Base-by-base conservation (phyloP, 2,888 invertebrate genomes). In the Nemurella pictetii region DNA sequence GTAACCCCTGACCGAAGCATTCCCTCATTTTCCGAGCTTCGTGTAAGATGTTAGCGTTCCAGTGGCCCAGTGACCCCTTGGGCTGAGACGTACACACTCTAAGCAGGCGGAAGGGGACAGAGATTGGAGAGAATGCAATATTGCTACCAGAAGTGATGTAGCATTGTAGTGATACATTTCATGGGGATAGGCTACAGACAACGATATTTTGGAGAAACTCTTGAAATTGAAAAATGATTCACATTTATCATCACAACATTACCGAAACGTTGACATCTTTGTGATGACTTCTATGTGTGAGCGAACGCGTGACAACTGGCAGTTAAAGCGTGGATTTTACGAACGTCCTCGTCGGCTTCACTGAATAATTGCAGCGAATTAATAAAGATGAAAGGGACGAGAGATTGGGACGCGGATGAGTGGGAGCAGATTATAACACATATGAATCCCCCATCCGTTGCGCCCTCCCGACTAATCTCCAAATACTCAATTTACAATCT, bases 381-480 rank as follows among this genome's bases (percentile, higher is more conserved):
- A 29, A 29, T 29, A 74, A 74, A 81, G 35, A 81, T 81, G 81
- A 36, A 28, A 81, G 27, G 72, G 82, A 36, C 26, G 35, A 1
- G 28, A 55, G 72, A 1, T 82, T 72, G 72, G 55, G 72, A 82
- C 55, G 82, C 28, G 25, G 80, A 15, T 30, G 32, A 80, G n/a
- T 80, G 32, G 29, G 15, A 82, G 55, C n/a, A n/a, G 72, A 55
- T 55, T 82, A 72, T 82, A 55, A 83, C 84, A 85, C 85, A 85
- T 85, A 84, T 85, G 83, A 85, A 81, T 84, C 83, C 80, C 80
- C 84, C 78, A 73, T 74, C 29, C 25, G 55, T 82, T 55, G 55
- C 80, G 32, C 74, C 74, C 55, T 55, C 77, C 35, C 82, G 3
- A 55, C 55, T 55, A 78, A 83, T 82, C 82, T 80, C 84, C 80